Evolutionary conservation across 2,888 invertebrate genomes (phyloP).

Genomic region (Lasioglossum lativentre): DNA sequence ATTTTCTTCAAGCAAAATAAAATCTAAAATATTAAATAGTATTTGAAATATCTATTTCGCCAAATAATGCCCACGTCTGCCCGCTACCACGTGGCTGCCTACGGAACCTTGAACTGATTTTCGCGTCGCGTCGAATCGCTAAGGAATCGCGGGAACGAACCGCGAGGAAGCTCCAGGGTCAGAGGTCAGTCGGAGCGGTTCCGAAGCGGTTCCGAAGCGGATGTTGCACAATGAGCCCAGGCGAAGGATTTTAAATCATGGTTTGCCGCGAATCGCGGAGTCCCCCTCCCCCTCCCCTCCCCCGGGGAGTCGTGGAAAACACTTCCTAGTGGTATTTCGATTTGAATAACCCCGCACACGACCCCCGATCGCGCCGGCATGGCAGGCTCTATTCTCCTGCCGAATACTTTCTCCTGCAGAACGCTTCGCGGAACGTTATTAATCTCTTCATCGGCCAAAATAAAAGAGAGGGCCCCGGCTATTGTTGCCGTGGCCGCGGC

Average conservation of each 20-base stretch:
- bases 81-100: too few species aligned
- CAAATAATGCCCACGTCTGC: too few species aligned
- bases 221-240: slow-evolving; percentile 19
- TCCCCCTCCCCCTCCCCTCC: slow-evolving; percentile 20
- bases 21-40: too few species aligned
- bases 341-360: slow-evolving; percentile 46
- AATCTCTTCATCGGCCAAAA: slow-evolving; percentile 68
- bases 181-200: neutral
- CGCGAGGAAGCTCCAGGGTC: neutral
- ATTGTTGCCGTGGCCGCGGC: slow-evolving; percentile 51
- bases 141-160: neutral
- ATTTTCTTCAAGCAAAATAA: too few species aligned
- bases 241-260: neutral
- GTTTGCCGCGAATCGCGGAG: slow-evolving; percentile 25
- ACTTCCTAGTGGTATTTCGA: slow-evolving; percentile 60
- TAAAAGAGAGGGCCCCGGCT: slow-evolving; percentile 51
- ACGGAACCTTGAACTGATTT: too few species aligned
- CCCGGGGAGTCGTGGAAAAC: slow-evolving; percentile 19
- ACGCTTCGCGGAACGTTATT: slow-evolving; percentile 65
- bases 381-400: slow-evolving; percentile 41
- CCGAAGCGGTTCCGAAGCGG: slow-evolving; percentile 19
- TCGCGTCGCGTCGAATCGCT: neutral
- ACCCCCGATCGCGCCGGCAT: slow-evolving; percentile 27
- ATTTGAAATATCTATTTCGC: too few species aligned
- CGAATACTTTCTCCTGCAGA: slow-evolving; percentile 66